Conservation (phyloP, 2,888 invertebrate genomes). For the Noctuana brunneofusca region DNA sequence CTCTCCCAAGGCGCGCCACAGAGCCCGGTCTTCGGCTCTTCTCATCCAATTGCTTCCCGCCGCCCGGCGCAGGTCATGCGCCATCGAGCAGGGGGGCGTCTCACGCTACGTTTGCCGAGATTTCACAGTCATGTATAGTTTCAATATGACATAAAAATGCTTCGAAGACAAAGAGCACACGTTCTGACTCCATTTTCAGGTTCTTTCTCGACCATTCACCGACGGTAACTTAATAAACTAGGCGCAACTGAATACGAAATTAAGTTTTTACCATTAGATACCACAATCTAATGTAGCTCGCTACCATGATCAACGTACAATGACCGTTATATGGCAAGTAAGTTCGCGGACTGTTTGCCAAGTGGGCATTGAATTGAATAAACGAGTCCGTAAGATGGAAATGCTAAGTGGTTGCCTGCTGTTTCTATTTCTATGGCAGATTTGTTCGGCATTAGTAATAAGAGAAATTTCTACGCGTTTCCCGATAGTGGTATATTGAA, state of each 20-base stretch:
- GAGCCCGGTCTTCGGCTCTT: no score
- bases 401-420: conserved; percentile 27
- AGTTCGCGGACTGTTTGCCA: conserved; percentile 33
- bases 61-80: no score
- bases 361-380: conserved; percentile 30
- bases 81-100: no score
- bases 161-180: neutral
- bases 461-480: conserved; percentile 19
- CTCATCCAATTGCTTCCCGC: no score
- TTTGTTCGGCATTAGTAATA: conserved; percentile 21
- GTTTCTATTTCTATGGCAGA: conserved; percentile 26
- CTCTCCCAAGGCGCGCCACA: no score
- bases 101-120: no score
- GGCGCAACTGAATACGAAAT: no score
- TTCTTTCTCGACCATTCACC: neutral
- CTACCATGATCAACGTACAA: neutral
- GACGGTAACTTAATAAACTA: neutral
- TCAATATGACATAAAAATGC: no score
- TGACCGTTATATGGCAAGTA: conserved; percentile 29
- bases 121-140: no score
- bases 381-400: conserved; percentile 24
- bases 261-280: neutral
- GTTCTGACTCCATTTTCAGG: neutral
- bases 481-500: conserved; percentile 5
- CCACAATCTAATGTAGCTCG: neutral